Conservation (phyloP, 2,113 vertebrate genomes). For the Etheostoma cragini region DNA sequence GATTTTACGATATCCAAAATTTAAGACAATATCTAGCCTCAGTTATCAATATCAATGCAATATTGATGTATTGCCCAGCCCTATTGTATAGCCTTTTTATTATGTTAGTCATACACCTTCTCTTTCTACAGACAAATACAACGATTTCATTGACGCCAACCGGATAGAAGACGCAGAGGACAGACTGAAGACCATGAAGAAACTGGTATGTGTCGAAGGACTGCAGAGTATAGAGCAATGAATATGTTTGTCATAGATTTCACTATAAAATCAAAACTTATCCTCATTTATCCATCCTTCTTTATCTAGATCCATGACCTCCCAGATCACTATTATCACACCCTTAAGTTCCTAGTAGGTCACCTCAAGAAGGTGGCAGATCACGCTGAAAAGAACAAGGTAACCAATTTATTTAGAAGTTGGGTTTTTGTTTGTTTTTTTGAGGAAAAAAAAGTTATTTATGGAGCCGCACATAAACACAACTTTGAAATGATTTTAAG, state of each 20-base stretch:
- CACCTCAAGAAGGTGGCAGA: constrained; percentile 95
- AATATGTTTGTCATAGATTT: background rate
- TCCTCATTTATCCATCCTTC: background rate
- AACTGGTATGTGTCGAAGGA: constrained; percentile 85
- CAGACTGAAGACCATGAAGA: constrained; percentile 92
- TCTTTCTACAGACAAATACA: constrained; percentile 90
- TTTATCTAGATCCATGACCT: constrained; percentile 89
- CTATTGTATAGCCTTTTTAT: background rate
- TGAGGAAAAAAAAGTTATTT: too few relatives aligned
- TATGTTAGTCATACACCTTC: background rate
- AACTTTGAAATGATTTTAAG: constrained; percentile 70
- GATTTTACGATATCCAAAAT: too few relatives aligned
- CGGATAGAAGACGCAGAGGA: constrained; percentile 90
- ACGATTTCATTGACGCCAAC: constrained; percentile 95
- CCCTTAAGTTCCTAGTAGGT: constrained; percentile 92
- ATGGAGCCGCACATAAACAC: background rate
- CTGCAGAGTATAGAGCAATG: background rate
- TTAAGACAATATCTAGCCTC: too few relatives aligned
- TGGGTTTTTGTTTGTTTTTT: background rate
- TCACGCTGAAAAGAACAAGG: constrained; percentile 96
- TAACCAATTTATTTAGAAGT: constrained; percentile 44
- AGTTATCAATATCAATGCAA: too few relatives aligned
- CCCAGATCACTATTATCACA: constrained; percentile 93
- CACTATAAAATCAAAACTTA: background rate
- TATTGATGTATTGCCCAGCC: too few relatives aligned